These are phyloP conservation scores for Euschistus heros DNA, from an alignment of 1,140 invertebrate species.

Conservation along the genomic window DNA sequence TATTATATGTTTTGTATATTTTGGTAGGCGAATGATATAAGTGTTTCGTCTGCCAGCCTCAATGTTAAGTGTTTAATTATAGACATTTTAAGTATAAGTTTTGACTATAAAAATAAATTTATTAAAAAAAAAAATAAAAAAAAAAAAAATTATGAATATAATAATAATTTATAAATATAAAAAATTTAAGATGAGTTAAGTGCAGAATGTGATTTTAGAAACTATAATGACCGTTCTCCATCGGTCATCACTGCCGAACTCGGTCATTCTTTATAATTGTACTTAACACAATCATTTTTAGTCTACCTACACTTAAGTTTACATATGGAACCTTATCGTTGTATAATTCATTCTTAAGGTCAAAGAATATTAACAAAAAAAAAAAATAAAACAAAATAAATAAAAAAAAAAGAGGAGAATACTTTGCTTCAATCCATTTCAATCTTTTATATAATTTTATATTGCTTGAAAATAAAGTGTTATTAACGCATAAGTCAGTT, in stretches of 20 bases:
- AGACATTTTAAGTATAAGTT: too few relatives aligned
- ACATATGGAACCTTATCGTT: too few relatives aligned
- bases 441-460: conserved; percentile 2
- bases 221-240: background rate
- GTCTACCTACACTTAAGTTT: background rate
- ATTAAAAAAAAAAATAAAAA: too few relatives aligned
- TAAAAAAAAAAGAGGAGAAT: background rate
- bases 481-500: conserved; percentile 12
- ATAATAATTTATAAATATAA: background rate
- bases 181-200: conserved; percentile 3
- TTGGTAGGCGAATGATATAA: background rate
- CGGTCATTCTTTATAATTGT: conserved; percentile 14
- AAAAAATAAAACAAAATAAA: too few relatives aligned
- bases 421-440: background rate
- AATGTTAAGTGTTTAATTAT: too few relatives aligned
- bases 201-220: conserved; percentile 16
- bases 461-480: conserved; percentile 3
- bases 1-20: conserved; percentile 15
- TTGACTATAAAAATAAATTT: too few relatives aligned
- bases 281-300: conserved; percentile 18
- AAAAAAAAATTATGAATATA: too few relatives aligned
- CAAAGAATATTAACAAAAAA: too few relatives aligned
- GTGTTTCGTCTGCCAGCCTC: too few relatives aligned
- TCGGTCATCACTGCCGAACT: conserved; percentile 14
- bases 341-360: too few relatives aligned